These are phyloP conservation scores for Galaxias olidus DNA, from an alignment of 2,797 vertebrate genomes.

Conservation along the genomic window DNA sequence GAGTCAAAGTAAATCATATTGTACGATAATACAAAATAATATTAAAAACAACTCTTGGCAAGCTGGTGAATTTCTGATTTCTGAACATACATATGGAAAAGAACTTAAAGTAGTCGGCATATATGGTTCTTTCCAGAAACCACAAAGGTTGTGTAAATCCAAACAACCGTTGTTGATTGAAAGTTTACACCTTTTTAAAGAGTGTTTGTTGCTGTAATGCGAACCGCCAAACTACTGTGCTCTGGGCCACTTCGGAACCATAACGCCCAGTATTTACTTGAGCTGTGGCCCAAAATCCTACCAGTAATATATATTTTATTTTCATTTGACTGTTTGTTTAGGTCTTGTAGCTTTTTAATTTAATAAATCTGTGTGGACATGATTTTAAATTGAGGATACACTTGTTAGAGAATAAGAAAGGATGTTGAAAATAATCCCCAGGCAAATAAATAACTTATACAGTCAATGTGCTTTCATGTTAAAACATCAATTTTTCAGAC, in stretches of 20 bases:
- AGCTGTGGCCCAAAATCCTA: too few species aligned
- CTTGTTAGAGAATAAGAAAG: slow-evolving; percentile 25
- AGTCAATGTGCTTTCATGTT: slow-evolving; percentile 1
- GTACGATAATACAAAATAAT: slow-evolving; percentile 4
- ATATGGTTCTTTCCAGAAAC: not conserved
- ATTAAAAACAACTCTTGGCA: not conserved
- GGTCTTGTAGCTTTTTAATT: not conserved
- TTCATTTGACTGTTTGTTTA: not conserved
- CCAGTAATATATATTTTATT: too few species aligned
- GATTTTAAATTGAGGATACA: slow-evolving; percentile 3
- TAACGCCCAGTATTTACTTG: too few species aligned
- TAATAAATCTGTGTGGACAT: slow-evolving; percentile 10
- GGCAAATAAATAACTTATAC: slow-evolving; percentile 22
- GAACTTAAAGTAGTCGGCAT: too few species aligned
- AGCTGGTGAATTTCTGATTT: slow-evolving; percentile 10
- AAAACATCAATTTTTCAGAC: not conserved
- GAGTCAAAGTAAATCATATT: slow-evolving; percentile 13
- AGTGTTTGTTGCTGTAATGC: too few species aligned
- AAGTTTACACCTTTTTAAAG: too few species aligned
- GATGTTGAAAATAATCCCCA: not conserved
- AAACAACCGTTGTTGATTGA: too few species aligned
- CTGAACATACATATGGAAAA: too few species aligned
- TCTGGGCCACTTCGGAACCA: too few species aligned
- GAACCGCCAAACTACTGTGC: too few species aligned
- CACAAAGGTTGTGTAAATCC: too few species aligned